phyloP scores from a whole-genome alignment of 2,113 vertebrate species.

The Sander vitreus region DNA sequence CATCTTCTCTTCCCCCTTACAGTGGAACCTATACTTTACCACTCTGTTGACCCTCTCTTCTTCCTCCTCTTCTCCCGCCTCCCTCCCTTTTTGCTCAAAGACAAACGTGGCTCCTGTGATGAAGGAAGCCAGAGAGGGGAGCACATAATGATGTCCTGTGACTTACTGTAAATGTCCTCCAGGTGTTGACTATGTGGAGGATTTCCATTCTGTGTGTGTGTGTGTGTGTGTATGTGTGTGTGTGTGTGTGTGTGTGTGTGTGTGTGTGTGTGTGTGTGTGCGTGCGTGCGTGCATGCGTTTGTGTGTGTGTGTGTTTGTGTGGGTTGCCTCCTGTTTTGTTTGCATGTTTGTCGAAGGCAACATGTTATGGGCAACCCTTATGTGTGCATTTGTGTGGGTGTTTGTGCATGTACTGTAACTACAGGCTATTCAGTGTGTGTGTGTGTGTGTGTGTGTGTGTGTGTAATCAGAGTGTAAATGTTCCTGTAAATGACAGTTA shows the following conservation, averaged over 20 bases:
- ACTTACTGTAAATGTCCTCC: conserved; percentile 46
- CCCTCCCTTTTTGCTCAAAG: conserved; percentile 6
- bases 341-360: conserved; percentile 26
- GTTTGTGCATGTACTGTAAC: conserved; percentile 3
- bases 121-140: conserved; percentile 15
- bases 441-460: conserved; percentile 13
- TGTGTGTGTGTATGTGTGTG: neutral
- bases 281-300: neutral
- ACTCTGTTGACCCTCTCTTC: conserved; percentile 2
- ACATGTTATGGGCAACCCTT: neutral
- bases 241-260: neutral
- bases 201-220: neutral
- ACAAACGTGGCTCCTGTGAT: conserved; percentile 58
- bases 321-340: neutral
- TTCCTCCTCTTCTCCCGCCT: neutral
- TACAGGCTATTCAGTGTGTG: neutral
- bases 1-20: neutral
- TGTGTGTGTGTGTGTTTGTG: neutral
- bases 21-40: conserved; percentile 14
- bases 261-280: neutral
- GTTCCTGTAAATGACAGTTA: conserved; percentile 43
- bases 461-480: conserved; percentile 21
- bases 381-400: conserved; percentile 9
- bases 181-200: conserved; percentile 24
- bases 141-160: conserved; percentile 39